Percentiles rank a stretch among this genome's conserved stretches.
Evolutionary conservation across 1,140 invertebrate genomes (phyloP).

Genomic region (Colletes gigas): DNA sequence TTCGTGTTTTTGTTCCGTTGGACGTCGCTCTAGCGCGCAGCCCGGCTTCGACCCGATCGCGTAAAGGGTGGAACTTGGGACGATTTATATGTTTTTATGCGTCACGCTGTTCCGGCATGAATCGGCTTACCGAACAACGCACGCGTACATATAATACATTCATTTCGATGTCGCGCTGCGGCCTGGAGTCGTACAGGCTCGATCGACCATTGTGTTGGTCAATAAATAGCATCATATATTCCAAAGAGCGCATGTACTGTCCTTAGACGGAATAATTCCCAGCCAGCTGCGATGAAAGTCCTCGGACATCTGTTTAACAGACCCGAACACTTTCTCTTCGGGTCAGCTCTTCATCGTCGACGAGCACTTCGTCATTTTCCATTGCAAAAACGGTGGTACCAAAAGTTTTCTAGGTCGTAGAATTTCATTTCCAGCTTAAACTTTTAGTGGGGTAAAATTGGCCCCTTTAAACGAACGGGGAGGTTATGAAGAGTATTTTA

Average conservation of each 20-base stretch:
- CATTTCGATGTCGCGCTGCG: constrained; percentile 1
- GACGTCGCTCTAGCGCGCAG: neutral
- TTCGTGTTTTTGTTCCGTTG: constrained; percentile 40
- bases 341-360: too few relatives aligned
- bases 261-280: neutral
- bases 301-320: neutral
- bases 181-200: neutral
- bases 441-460: too few relatives aligned
- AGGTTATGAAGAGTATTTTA: too few relatives aligned
- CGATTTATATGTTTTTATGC: constrained; percentile 46
- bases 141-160: constrained; percentile 15
- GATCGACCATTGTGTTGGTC: constrained; percentile 2
- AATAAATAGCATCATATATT: neutral
- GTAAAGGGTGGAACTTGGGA: neutral
- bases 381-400: too few relatives aligned
- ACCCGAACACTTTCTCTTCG: neutral
- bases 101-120: constrained; percentile 29
- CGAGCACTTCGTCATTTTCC: neutral
- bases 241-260: neutral
- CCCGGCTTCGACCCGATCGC: neutral
- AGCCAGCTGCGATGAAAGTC: neutral
- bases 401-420: too few relatives aligned
- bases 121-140: constrained; percentile 37
- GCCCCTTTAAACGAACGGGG: too few relatives aligned
- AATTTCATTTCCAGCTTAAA: too few relatives aligned